These are phyloP conservation scores for Neodontobutis hainanensis DNA, from an alignment of 2,113 vertebrate genomes.

Conservation along the genomic window DNA sequence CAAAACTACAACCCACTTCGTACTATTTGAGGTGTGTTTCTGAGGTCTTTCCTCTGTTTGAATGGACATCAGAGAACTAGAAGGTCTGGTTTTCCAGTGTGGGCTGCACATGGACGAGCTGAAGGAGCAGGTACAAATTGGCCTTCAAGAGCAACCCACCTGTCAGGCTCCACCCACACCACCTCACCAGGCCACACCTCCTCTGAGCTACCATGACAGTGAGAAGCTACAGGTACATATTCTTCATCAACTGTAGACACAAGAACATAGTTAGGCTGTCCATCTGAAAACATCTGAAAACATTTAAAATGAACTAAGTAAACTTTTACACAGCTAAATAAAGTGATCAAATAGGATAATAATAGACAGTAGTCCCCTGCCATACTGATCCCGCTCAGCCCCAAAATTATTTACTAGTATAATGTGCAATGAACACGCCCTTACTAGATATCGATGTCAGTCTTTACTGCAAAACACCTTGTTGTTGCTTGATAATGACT, in stretches of 20 bases:
- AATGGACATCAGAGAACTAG: conserved; percentile 80
- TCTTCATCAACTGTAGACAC: neutral
- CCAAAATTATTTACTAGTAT: too few relatives aligned
- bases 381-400: too few relatives aligned
- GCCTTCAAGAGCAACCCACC: neutral
- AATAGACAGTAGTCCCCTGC: too few relatives aligned
- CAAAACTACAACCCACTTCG: neutral
- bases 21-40: neutral
- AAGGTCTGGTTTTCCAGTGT: conserved; percentile 84
- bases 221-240: conserved; percentile 73
- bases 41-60: neutral
- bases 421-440: too few relatives aligned
- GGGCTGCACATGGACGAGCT: conserved; percentile 84
- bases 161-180: conserved; percentile 15
- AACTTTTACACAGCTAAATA: too few relatives aligned
- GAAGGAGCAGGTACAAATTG: conserved; percentile 78
- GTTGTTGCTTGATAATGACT: too few relatives aligned
- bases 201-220: neutral
- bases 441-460: too few relatives aligned
- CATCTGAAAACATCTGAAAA: too few relatives aligned
- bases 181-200: conserved; percentile 10
- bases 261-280: too few relatives aligned
- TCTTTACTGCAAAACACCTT: too few relatives aligned
- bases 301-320: too few relatives aligned
- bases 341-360: too few relatives aligned